These are phyloP conservation scores for Pimpla rufipes DNA, from an alignment of 2,888 invertebrate genomes.

Conservation along the genomic window DNA sequence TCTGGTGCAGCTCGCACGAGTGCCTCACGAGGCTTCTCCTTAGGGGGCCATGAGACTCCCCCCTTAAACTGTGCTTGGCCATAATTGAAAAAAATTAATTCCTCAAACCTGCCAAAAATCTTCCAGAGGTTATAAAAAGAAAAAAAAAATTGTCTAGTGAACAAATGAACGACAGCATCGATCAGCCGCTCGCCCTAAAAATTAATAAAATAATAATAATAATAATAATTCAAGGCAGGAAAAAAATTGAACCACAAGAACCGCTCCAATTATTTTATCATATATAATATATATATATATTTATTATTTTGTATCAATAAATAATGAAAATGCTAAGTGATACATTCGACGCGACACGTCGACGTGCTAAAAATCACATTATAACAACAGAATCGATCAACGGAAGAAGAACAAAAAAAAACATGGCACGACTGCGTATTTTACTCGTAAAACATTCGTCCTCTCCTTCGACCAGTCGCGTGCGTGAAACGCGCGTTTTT, in stretches of 20 bases:
- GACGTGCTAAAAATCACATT: slow-evolving; percentile 56
- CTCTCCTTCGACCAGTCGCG: slow-evolving; percentile 31
- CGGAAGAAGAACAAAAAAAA: not conserved
- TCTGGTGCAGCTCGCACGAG: slow-evolving; percentile 77
- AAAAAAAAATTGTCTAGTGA: not conserved
- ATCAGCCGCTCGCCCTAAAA: too few species aligned
- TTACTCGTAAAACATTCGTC: slow-evolving; percentile 29
- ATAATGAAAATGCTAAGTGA: slow-evolving; percentile 76
- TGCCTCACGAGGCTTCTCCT: slow-evolving; percentile 70
- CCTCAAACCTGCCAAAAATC: not conserved
- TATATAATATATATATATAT: slow-evolving; percentile 16
- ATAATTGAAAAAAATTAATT: slow-evolving; percentile 23
- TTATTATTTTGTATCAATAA: slow-evolving; percentile 77
- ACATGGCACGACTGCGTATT: slow-evolving; percentile 57
- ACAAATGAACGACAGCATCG: slow-evolving; percentile 32
- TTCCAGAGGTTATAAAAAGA: slow-evolving; percentile 2
- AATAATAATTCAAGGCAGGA: too few species aligned
- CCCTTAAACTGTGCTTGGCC: slow-evolving; percentile 36
- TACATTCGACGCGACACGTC: slow-evolving; percentile 51
- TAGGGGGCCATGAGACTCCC: slow-evolving; percentile 29
- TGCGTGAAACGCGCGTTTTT: slow-evolving; percentile 46
- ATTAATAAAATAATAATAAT: slow-evolving; percentile 28
- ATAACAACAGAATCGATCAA: slow-evolving; percentile 31
- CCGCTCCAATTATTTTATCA: not conserved
- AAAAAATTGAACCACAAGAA: not conserved